These are phyloP conservation scores for Agrotis puta DNA, from an alignment of 2,888 invertebrate species.

Conservation along the genomic window DNA sequence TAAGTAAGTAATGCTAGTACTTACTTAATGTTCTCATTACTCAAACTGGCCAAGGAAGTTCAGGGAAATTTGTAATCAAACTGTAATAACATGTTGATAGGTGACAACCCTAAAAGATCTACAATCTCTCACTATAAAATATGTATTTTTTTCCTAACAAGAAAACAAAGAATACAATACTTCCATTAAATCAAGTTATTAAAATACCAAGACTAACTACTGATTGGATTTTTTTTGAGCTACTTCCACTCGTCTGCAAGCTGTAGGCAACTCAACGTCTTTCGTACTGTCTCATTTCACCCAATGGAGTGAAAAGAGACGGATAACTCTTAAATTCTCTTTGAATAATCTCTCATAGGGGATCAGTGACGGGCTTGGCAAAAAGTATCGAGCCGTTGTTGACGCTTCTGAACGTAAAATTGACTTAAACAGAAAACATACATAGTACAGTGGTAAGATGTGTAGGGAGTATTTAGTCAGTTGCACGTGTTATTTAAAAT, in stretches of 20 bases:
- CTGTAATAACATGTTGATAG: not conserved
- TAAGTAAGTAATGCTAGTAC: no score
- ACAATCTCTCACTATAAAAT: not conserved
- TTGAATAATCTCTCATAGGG: slow-evolving; percentile 43
- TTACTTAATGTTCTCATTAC: no score
- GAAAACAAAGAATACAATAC: slow-evolving; percentile 2
- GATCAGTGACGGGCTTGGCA: slow-evolving; percentile 37
- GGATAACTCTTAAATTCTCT: slow-evolving; percentile 43
- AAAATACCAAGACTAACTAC: slow-evolving; percentile 26
- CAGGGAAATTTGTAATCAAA: not conserved
- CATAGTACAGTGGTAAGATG: slow-evolving; percentile 12
- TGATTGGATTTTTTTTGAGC: slow-evolving; percentile 51
- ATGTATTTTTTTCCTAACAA: not conserved
- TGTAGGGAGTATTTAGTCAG: slow-evolving; percentile 12
- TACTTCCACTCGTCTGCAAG: slow-evolving; percentile 19
- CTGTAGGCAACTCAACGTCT: slow-evolving; percentile 24
- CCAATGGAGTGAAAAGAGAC: slow-evolving; percentile 33
- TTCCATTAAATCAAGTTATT: slow-evolving; percentile 16
- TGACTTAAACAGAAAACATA: slow-evolving; percentile 24
- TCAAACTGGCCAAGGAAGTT: no score
- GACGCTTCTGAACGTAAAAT: slow-evolving; percentile 39
- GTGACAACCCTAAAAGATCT: not conserved
- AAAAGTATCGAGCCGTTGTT: slow-evolving; percentile 53
- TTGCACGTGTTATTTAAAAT: not conserved
- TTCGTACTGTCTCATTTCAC: slow-evolving; percentile 23